Evolutionary conservation across 1,140 invertebrate species (phyloP), one percentile per base, ranked within the genome.

Genomic region (Eulimnadia texana): DNA sequence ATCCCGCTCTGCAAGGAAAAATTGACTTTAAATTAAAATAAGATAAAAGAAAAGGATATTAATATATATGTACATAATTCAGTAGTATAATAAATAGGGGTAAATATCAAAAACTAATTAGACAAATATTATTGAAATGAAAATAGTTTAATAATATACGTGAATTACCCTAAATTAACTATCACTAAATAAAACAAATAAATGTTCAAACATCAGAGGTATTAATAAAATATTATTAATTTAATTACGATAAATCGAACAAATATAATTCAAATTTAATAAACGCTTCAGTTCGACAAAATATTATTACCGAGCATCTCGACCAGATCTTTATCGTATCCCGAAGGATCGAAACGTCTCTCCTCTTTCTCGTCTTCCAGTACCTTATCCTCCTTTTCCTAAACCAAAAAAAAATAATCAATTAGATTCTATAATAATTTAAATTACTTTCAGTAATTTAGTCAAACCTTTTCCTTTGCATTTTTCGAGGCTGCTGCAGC

Each of bases 1-100:
- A 77, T 98, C 94, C 71, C 94, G 77, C 75, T 98, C 95, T 83
- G n/a, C n/a, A n/a, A n/a, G n/a, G n/a, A n/a, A n/a, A n/a, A 49
- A 19, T 49, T 13, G 60, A 9, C 58, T 25, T 60, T 9, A 10
- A 11, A 19, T 16, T 60, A 10, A 60, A 25, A 9, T 61, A 60
- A 61, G 6, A 60, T 10, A 23, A 9, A 11, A 42, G 27, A 20
- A 64, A 61, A 42, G 53, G 52, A 52, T 58, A 56, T 47, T 0
- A 49, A 49, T 49, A 65, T 20, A 28, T 52, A 66, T 42, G 55
- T n/a, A 54, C 50, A 60, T 25, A 62, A 50, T 20, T 2, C 56
- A 57, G n/a, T n/a, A n/a, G n/a, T n/a, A n/a, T n/a, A n/a, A n/a
- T n/a, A n/a, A n/a, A n/a, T n/a, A n/a, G n/a, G n/a, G n/a, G n/a